phyloP scores from a whole-genome alignment of 2,113 vertebrate genomes.

The Melanocharis versteri region DNA sequence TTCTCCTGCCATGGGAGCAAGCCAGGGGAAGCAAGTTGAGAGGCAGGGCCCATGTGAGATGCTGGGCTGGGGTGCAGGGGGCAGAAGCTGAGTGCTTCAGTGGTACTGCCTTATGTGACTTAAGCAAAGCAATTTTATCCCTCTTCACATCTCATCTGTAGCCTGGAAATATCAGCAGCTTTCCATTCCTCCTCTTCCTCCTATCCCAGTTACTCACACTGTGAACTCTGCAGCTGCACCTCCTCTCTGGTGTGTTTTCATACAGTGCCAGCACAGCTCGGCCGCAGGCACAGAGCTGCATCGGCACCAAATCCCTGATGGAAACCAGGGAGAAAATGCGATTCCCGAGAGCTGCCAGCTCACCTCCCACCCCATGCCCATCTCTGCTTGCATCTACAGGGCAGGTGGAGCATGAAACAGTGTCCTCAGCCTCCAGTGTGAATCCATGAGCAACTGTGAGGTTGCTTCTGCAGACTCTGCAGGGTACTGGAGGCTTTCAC shows the following conservation, averaged over 20 bases:
- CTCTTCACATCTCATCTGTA: not conserved
- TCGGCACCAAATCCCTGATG: not conserved
- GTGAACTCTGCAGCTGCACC: not conserved
- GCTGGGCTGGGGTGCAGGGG: not conserved
- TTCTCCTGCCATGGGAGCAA: rapidly evolving
- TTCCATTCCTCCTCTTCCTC: not conserved
- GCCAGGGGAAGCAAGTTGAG: not conserved
- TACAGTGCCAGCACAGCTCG: rapidly evolving
- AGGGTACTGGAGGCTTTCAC: not conserved
- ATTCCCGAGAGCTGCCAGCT: not conserved
- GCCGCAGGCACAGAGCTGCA: rapidly evolving
- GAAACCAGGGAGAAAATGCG: rapidly evolving
- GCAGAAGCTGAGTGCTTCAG: not conserved
- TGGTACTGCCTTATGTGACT: not conserved
- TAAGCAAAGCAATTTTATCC: not conserved
- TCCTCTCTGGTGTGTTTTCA: not conserved
- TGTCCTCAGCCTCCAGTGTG: rapidly evolving
- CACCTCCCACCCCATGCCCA: rapidly evolving
- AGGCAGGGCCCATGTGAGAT: not conserved
- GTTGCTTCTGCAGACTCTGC: not conserved
- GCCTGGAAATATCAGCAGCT: not conserved
- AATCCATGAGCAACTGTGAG: not conserved
- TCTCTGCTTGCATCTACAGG: not conserved
- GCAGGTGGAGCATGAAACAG: rapidly evolving
- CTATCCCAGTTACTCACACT: not conserved